Conservation (phyloP, 2,888 invertebrate species). For the Drosophila mimetica region DNA sequence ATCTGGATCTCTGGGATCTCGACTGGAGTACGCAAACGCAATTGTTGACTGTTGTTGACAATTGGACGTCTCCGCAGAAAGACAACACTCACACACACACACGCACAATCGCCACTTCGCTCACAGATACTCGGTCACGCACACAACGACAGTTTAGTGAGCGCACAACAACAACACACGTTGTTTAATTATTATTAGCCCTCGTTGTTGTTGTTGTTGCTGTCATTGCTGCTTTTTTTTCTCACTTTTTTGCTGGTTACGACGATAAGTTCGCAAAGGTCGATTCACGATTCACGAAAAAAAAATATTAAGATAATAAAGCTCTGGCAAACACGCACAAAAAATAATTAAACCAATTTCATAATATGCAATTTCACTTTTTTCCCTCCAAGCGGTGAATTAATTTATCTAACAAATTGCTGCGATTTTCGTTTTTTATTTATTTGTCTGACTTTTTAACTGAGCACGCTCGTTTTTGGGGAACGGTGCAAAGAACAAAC, state of each 20-base stretch:
- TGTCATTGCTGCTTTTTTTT: constrained; percentile 27
- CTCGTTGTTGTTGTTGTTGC: constrained; percentile 34
- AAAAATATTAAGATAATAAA: constrained; percentile 18
- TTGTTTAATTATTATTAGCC: constrained; percentile 76
- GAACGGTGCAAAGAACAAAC: constrained; percentile 39
- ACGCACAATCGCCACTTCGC: neutral
- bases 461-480: neutral
- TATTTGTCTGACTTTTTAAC: neutral
- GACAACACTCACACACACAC: constrained; percentile 22
- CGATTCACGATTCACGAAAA: constrained; percentile 56
- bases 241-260: constrained; percentile 47
- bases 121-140: constrained; percentile 6
- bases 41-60: constrained; percentile 26
- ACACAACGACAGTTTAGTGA: constrained; percentile 3
- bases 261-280: constrained; percentile 75
- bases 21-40: constrained; percentile 8
- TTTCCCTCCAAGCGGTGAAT: neutral
- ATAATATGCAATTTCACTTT: constrained; percentile 29
- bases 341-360: constrained; percentile 17
- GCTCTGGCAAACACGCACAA: constrained; percentile 22
- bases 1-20: neutral
- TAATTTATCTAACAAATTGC: constrained; percentile 10
- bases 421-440: neutral
- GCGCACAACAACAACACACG: constrained; percentile 43
- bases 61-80: constrained; percentile 43